A percentile compares a stretch with the other conserved stretches of the same genome.
These are phyloP conservation scores for Malthinus flaveolus DNA, from an alignment of 2,888 invertebrate genomes.

Conservation along the genomic window DNA sequence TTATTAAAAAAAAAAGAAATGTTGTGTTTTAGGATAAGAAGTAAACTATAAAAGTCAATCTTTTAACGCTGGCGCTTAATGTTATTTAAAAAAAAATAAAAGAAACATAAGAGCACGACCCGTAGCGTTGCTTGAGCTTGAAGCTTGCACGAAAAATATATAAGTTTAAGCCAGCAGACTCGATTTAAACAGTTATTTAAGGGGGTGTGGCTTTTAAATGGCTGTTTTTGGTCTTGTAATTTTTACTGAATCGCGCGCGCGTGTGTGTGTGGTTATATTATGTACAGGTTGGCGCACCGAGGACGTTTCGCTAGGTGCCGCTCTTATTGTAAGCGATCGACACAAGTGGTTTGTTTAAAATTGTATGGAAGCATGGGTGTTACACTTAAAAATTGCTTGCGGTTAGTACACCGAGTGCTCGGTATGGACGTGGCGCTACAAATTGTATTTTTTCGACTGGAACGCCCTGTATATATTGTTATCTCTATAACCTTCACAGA, in stretches of 20 bases:
- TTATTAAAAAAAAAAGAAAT: slow-evolving; percentile 22
- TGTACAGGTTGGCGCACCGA: too few species aligned
- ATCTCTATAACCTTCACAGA: too few species aligned
- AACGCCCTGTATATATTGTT: too few species aligned
- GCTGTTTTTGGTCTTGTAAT: background rate
- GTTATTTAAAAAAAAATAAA: slow-evolving; percentile 39
- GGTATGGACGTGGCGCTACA: too few species aligned
- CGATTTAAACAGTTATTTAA: background rate
- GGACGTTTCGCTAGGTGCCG: too few species aligned
- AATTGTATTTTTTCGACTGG: too few species aligned
- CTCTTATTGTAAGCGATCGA: too few species aligned
- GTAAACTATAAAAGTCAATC: slow-evolving; percentile 34
- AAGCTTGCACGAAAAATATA: slow-evolving; percentile 46
- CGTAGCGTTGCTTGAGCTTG: slow-evolving; percentile 47
- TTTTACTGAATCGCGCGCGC: background rate
- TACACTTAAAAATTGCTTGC: too few species aligned
- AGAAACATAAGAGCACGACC: slow-evolving; percentile 33
- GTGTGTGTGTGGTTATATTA: too few species aligned
- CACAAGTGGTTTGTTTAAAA: too few species aligned
- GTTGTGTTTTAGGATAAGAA: slow-evolving; percentile 26
- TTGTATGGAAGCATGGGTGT: too few species aligned
- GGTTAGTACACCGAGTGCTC: too few species aligned
- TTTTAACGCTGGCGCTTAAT: slow-evolving; percentile 35
- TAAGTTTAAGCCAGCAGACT: slow-evolving; percentile 24
- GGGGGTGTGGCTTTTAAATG: background rate